Percentiles rank a stretch among this genome's conserved stretches.
Evolutionary conservation across 2,797 vertebrate species (phyloP).

Genomic region (Coreius guichenoti): DNA sequence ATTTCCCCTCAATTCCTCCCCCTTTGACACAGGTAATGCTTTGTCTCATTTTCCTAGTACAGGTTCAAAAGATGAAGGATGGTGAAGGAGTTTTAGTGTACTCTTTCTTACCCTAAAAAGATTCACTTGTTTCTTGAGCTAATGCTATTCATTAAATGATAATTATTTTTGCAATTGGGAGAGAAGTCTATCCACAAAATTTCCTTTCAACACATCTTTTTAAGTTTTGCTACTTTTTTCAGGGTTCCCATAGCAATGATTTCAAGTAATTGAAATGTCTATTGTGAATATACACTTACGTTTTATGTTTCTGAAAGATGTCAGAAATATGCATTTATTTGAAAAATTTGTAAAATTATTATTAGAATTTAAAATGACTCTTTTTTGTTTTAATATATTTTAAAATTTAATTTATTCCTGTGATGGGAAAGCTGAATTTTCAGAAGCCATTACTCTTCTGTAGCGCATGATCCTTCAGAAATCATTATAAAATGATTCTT

Average conservation of each 20-base stretch:
- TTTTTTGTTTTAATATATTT: background rate
- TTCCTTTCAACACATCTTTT: background rate
- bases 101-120: background rate
- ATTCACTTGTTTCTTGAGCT: background rate
- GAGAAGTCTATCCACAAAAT: background rate
- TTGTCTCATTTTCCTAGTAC: background rate
- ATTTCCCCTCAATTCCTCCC: constrained; percentile 29
- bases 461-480: no score
- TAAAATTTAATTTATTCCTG: background rate
- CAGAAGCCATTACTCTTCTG: background rate
- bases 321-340: background rate
- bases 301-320: background rate
- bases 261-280: background rate
- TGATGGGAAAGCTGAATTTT: background rate
- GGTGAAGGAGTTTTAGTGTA: background rate
- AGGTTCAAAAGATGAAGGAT: background rate
- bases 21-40: constrained; percentile 32
- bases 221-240: background rate
- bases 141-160: background rate
- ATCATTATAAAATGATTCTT: no score
- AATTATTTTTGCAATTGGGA: background rate
- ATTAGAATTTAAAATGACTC: background rate
- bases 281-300: background rate
- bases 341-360: background rate
- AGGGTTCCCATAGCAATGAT: background rate